Base-by-base conservation (phyloP, 2,113 vertebrate species). In the Jacana jacana region DNA sequence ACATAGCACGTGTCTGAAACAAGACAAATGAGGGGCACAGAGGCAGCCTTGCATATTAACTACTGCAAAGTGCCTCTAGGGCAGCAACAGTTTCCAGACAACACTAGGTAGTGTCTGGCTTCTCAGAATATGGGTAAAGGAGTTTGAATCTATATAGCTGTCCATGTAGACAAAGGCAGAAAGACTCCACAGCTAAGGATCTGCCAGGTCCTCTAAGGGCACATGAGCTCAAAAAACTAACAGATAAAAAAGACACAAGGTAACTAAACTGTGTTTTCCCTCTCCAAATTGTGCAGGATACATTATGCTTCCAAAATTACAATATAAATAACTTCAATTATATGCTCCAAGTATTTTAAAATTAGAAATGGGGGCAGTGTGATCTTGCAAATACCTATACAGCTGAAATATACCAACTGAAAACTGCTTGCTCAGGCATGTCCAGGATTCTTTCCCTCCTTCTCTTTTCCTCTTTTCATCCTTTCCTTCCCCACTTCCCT, bases 1-100 rank as follows among this genome's bases (percentile, higher is more conserved):
- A 68, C 25, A 11, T 2, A 49, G 37, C 19, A 54, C 0, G 0
- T 25, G 19, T 44, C 52, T 65, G 33, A 61, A 96, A 44, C 13
- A 42, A 64, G 66, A 68, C 42, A 86, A 90, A n/a, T 0, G 0
- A 42, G 25, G 33, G n/a, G 22, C 6, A 7, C 7, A 66, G 51
- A 71, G 19, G 27, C 51, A 88, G 13, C 22, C 17, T 11, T 75
- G 73, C 8, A 9, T 89, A 37, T 71, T 63, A 75, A 81, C 4
- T 44, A 24, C 37, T 42, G 33, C 33, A 16, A 20, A 48, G 27
- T 61, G 12, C n/a, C 61, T 52, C 51, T 14, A 37, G 46, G 37
- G 51, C 27, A 81, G 49, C 69, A 65, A 40, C 57, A 27, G 25
- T 39, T 80, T 73, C 48, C 86, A 83, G 49, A 35, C 9, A 18